Evolutionary conservation across 2,797 vertebrate species (phyloP), one percentile per base, ranked within the genome.

Genomic region (Heteromormyrus szaboi): DNA sequence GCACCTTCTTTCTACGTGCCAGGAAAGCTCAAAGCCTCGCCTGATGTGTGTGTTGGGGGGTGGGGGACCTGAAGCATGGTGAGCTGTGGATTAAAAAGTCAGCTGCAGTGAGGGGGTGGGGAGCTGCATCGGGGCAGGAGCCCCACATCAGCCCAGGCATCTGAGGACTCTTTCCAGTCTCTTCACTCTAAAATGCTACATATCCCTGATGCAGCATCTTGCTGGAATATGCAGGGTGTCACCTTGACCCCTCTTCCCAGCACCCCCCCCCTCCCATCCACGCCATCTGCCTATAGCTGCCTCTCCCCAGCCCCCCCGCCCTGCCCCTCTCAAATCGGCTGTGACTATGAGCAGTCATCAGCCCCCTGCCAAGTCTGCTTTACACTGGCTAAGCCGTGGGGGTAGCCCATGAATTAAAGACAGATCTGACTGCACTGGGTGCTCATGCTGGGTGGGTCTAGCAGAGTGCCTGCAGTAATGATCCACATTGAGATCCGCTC

Each of bases 301-400:
- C 1, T 41, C 4, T n/a, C 14, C 4, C 41, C 72, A 17, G 4
- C 12, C 33, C 19, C 65, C 25, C 29, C 25, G 0, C 4, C 25
- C 11, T 17, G 68, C 33, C 3, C 68, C 68, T 76, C 68, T 33
- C 25, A 7, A n/a, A 12, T 41, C 3, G 41, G 41, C 41, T 81
- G 33, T 22, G 41, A 25, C 83, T 29, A 22, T 53, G 25, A 14
- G 53, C 11, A 54, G 48, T 25, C 48, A 2, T 17, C 6, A 19
- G 51, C 25, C 50, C n/a, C 44, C 85, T 46, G 59, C 88, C 90
- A 90, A 89, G 68, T 88, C 89, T 65, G 46, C 87, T 89, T 92
- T 90, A 72, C 89, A 76, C 51, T 76, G 91, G 76, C 92, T 87
- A 92, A 92, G 91, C 91, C 81, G 86, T 22, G 37, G 72, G 50